Evolutionary conservation across 1,140 invertebrate genomes (phyloP), one percentile per base, ranked within the genome.

Genomic region (Himalopsyche phryganea): DNA sequence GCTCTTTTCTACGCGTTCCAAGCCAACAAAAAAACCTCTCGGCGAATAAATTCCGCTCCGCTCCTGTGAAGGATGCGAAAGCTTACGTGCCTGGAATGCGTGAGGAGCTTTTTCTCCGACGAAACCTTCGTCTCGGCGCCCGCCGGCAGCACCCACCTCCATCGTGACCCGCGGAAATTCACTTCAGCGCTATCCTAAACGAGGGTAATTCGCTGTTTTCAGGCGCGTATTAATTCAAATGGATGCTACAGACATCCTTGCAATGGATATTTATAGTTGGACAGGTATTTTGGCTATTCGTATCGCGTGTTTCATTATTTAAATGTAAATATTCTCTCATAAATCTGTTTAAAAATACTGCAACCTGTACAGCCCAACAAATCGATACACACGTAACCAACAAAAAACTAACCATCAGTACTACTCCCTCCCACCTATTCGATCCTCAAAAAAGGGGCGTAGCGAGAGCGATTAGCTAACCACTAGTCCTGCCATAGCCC

Each of bases 41-140:
- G 20, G 17, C 44, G 52, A 55, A 55, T 55, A 55, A 55, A 55
- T 55, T 48, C 45, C 52, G 32, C 42, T 41, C 20, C 33, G 41
- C 41, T 35, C 40, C 44, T 33, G 45, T 15, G 28, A 28, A 55
- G 52, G 52, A 55, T 23, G 20, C 33, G 44, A 18, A 20, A 40
- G 17, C 45, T 48, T 55, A 55, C 52, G 52, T 55, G 52, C 23
- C 23, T 7, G 44, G 45, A 55, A 47, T 55, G 33, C 17, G 52
- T 33, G 44, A 55, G 35, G 20, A 15, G 42, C 19, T 28, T 28
- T 28, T 28, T 28, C 23, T 28, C 23, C 23, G 4, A 28, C 4
- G 23, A 28, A 28, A 28, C 23, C 23, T 28, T 28, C 23, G 23
- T 28, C 23, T 28, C 23, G 23, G 9, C 23, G 23, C 14, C 42